Conservation (phyloP, 2,888 invertebrate genomes). For the Thumatha senex region DNA sequence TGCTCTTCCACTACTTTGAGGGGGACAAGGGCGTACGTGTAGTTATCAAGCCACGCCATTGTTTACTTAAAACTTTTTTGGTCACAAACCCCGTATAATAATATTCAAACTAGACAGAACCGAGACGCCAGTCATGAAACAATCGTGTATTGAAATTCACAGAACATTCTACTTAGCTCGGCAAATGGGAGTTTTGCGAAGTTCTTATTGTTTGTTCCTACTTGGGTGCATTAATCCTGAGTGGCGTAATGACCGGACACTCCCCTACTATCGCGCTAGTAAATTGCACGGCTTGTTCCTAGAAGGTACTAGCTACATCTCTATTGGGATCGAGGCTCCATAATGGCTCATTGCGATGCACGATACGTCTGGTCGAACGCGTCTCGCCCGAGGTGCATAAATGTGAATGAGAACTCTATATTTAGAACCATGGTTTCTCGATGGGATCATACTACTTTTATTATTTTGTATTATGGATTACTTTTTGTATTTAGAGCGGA, state of each 20-base stretch:
- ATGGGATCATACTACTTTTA: background rate
- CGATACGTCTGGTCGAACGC: constrained; percentile 55
- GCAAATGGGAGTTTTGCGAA: constrained; percentile 30
- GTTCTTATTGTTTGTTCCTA: constrained; percentile 32
- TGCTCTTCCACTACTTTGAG: too few relatives aligned
- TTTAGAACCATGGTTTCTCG: constrained; percentile 35
- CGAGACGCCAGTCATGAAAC: constrained; percentile 26
- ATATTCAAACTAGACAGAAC: background rate
- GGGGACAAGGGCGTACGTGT: too few relatives aligned
- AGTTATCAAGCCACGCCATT: too few relatives aligned
- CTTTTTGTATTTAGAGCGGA: too few relatives aligned
- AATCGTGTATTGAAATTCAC: constrained; percentile 45
- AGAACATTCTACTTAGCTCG: constrained; percentile 28
- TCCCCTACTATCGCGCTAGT: constrained; percentile 59
- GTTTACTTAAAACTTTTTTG: too few relatives aligned
- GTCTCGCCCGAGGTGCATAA: constrained; percentile 62
- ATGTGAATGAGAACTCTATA: constrained; percentile 52
- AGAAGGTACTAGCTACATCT: constrained; percentile 53
- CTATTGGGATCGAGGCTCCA: constrained; percentile 60
- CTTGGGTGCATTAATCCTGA: constrained; percentile 50
- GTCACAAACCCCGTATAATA: too few relatives aligned
- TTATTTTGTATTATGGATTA: background rate
- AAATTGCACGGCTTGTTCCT: constrained; percentile 53
- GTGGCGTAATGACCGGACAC: constrained; percentile 56
- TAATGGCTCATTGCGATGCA: constrained; percentile 63